Evolutionary conservation across 2,888 invertebrate genomes (phyloP).

Genomic region (Acheta domesticus): DNA sequence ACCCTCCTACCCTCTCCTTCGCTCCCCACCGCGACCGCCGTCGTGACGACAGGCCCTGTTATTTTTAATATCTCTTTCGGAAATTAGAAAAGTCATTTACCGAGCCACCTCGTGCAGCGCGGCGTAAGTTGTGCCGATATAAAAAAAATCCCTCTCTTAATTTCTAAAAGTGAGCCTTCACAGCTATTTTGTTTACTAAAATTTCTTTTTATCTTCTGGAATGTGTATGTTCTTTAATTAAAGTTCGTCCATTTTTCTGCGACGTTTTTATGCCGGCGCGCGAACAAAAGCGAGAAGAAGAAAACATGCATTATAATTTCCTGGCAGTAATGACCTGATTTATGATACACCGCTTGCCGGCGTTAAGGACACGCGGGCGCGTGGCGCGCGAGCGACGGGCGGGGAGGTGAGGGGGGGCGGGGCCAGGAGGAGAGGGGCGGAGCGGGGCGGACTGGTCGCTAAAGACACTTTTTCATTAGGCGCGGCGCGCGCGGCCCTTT

Average conservation of each 20-base stretch:
- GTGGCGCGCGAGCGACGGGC: background rate
- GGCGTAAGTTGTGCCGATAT: background rate
- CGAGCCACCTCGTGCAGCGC: background rate
- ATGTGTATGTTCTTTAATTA: slow-evolving; percentile 10
- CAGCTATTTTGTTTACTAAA: slow-evolving; percentile 2
- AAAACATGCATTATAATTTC: slow-evolving; percentile 18
- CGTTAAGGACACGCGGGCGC: background rate
- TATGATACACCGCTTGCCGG: background rate
- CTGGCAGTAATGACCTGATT: slow-evolving; percentile 10
- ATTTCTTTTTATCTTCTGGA: slow-evolving; percentile 18
- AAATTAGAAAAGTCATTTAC: slow-evolving; percentile 18
- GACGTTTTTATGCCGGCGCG: background rate
- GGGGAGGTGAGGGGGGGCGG: background rate
- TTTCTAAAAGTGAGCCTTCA: slow-evolving; percentile 18
- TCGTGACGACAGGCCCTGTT: background rate
- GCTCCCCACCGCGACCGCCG: background rate
- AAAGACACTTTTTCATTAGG: too few species aligned
- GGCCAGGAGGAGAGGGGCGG: rapidly evolving
- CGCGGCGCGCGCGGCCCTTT: too few species aligned
- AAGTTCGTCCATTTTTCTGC: slow-evolving; percentile 18
- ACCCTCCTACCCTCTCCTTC: background rate
- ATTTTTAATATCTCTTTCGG: slow-evolving; percentile 9
- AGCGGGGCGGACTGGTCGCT: background rate
- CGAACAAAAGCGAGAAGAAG: slow-evolving; percentile 6
- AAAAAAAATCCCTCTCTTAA: background rate